Evolutionary conservation across 2,797 vertebrate species (phyloP), one percentile per base, ranked within the genome.

Genomic region (Myotis planiceps): DNA sequence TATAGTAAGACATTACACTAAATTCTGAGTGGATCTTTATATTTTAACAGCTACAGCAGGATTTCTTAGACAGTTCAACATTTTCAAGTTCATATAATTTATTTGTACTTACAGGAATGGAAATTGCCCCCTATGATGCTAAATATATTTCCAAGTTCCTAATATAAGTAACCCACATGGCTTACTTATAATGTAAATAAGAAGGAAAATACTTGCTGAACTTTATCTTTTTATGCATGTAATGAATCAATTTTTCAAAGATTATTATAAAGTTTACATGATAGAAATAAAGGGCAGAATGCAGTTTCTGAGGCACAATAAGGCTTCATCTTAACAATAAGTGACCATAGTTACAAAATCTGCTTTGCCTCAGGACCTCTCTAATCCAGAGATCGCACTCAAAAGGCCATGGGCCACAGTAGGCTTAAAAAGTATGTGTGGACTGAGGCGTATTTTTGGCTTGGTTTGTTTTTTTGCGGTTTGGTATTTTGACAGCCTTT

Each of bases 181-280:
- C 49, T 89, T 90, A 55, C 25, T 90, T 92, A 91, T 3, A 34
- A 82, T 42, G 3, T 90, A 93, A 92, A 53, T 74, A 71, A 92
- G 18, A 83, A 92, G 58, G 12, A 90, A 94, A 85, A 34, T 85
- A n/a, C 75, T 69, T 86, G 55, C n/a, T 82, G 12, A 87, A 55
- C 27, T 65, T 92, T 51, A 19, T 29, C 39, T 90, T 86, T 93
- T 71, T 19, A 60, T 34, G 3, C 3, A 85, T 18, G 7, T 9
- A 91, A 88, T 23, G 19, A 92, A 34, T 65, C 47, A 45, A 27
- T 32, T 89, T 83, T 72, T 60, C 27, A 75, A 80, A 58, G 34
- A 58, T 72, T 81, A 58, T 76, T 66, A 25, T 34, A 51, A 92
- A 58, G 15, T 5, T 79, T 89, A 55, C 84, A 19, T 79, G 9